Conservation (phyloP, 2,888 invertebrate species). For the Ommatoiulus sabulosus region DNA sequence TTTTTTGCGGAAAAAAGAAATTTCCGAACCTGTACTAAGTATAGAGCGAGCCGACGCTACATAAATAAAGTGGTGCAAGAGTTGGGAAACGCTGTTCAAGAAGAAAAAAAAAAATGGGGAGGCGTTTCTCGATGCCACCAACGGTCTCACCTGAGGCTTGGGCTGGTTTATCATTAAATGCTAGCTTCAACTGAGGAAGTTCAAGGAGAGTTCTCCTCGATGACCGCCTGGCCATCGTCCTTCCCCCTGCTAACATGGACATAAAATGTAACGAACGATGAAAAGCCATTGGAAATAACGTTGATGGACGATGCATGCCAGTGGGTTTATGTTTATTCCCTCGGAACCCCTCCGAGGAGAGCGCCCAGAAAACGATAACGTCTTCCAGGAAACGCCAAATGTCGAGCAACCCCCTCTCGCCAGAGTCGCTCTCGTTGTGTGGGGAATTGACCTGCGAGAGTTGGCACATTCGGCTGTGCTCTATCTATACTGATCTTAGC, state of each 20-base stretch:
- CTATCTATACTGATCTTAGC: neutral
- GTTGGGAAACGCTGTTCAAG: neutral
- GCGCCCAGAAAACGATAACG: slow-evolving; percentile 43
- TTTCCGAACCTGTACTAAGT: neutral
- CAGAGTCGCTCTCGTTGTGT: neutral
- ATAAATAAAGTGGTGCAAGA: slow-evolving; percentile 2
- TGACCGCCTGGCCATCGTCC: slow-evolving; percentile 31
- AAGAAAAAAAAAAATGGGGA: neutral
- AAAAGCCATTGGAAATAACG: slow-evolving; percentile 30
- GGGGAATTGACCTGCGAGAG: slow-evolving; percentile 31
- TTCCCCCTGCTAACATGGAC: slow-evolving; percentile 43
- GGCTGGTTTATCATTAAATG: slow-evolving; percentile 43
- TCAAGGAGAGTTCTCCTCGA: slow-evolving; percentile 22
- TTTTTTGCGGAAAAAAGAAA: neutral
- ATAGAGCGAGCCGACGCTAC: neutral
- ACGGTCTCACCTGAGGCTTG: slow-evolving; percentile 32
- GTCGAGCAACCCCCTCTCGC: slow-evolving; percentile 35
- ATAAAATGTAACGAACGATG: slow-evolving; percentile 23
- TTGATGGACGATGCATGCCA: slow-evolving; percentile 40
- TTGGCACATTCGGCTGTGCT: neutral
- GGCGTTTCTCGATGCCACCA: slow-evolving; percentile 7
- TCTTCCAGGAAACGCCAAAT: slow-evolving; percentile 43
- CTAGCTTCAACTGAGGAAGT: slow-evolving; percentile 26
- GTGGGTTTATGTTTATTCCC: neutral
- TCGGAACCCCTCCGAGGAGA: neutral